A percentile compares a stretch with the other conserved stretches of the same genome.
These are phyloP conservation scores for Anorthoa munda DNA, from an alignment of 2,888 invertebrate genomes.

Conservation along the genomic window DNA sequence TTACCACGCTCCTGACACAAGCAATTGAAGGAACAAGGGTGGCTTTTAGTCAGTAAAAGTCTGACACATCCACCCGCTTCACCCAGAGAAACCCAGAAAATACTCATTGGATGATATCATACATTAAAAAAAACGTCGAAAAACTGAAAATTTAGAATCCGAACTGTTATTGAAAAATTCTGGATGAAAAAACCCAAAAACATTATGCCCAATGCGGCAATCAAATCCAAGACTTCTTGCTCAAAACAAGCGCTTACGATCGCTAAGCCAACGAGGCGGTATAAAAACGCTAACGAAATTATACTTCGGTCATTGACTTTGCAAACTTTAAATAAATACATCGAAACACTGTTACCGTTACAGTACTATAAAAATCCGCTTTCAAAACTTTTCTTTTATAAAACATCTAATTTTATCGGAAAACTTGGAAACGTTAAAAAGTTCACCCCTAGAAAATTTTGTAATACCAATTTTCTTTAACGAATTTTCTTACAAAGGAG, in stretches of 20 bases:
- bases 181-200: background rate
- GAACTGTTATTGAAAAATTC: no score
- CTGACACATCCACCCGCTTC: no score
- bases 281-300: slow-evolving; percentile 17
- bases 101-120: no score
- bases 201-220: background rate
- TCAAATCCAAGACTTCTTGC: background rate
- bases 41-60: no score
- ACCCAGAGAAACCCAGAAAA: no score
- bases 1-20: no score
- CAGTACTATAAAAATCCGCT: slow-evolving; percentile 39
- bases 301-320: slow-evolving; percentile 19
- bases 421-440: slow-evolving; percentile 44
- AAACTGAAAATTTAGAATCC: no score
- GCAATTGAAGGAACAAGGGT: no score
- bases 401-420: slow-evolving; percentile 57
- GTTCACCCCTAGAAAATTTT: slow-evolving; percentile 35
- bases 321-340: slow-evolving; percentile 41
- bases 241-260: background rate
- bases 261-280: background rate
- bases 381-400: slow-evolving; percentile 45
- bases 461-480: slow-evolving; percentile 40
- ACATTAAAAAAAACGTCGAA: no score
- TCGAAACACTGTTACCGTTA: slow-evolving; percentile 28
- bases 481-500: slow-evolving; percentile 17